A percentile compares a stretch with the other conserved stretches of the same genome.
phyloP scores from a whole-genome alignment of 2,797 vertebrate genomes.

The Chelonia mydas region DNA sequence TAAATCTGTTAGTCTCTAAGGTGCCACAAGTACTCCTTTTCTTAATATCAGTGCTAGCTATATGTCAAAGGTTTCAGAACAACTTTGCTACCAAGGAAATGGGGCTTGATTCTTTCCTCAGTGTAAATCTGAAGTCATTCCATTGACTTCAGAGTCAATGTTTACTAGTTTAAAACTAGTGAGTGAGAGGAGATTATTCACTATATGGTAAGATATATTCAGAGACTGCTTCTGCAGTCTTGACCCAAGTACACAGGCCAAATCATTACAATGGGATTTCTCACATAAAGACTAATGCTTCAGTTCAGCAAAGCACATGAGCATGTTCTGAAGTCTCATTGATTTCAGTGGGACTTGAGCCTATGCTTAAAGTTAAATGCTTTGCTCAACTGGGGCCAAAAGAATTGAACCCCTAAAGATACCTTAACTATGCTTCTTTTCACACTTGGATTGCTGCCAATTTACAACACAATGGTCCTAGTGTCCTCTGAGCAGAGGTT shows the following conservation, averaged over 20 bases:
- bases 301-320: background rate
- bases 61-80: background rate
- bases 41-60: background rate
- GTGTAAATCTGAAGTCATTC: background rate
- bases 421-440: background rate
- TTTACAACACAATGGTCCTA: background rate
- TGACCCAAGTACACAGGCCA: background rate
- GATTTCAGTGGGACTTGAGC: constrained; percentile 15
- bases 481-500: background rate
- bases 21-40: no score
- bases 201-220: background rate
- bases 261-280: background rate
- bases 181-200: background rate
- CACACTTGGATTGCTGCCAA: background rate
- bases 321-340: background rate
- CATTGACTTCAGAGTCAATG: background rate
- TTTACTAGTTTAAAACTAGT: background rate
- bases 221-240: background rate
- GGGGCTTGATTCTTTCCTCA: background rate
- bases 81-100: background rate
- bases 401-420: background rate
- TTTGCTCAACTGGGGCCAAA: background rate
- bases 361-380: background rate
- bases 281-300: background rate
- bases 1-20: no score